Evolutionary conservation across 64 coral and sea anemone species (phyloP), one percentile per base, ranked within the genome.

Genomic region (Montipora efflorescens): DNA sequence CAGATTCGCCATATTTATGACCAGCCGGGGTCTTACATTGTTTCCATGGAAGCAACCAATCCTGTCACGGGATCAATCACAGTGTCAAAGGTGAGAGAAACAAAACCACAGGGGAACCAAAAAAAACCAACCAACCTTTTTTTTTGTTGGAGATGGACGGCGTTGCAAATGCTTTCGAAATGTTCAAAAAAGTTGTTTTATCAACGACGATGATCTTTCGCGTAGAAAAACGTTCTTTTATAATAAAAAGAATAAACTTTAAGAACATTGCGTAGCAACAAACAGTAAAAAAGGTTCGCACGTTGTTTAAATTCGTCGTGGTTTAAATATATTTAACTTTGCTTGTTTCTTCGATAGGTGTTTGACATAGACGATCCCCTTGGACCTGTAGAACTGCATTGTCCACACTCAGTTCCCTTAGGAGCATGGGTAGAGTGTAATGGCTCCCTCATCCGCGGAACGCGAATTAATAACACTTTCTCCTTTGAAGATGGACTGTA

Each of bases 401-500:
- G 95, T 72, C 95, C 95, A 1, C 28, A 73, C 44, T 90, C 95
- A 15, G 93, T 79, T 48, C 47, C 91, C 46, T 72, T 97, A 47
- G 93, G 93, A 36, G 85, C 91, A 7, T 81, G 67, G 70, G 61
- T 94, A 47, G 92, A 97, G 25, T 97, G 95, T 76, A 92, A 94
- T 69, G 95, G 95, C 2, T 89, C 89, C 0, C 48, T 95, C 67
- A 47, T 80, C 48, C 89, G 93, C 4, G 95, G 95, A 8, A 94
- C 95, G 23, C 92, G 95, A 57, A 90, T 97, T 47, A 97, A 97
- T 52, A 79, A 87, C 55, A 97, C 95, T 28, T 87, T 89, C 76
- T 57, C 76, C 83, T 97, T 92, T 67, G 79, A 79, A 8, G 88
- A 94, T 75, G 95, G 93, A 25, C 76, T 22, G 4, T 58, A 52